These are phyloP conservation scores for Cervus canadensis DNA, from an alignment of 2,113 vertebrate genomes.

Conservation along the genomic window DNA sequence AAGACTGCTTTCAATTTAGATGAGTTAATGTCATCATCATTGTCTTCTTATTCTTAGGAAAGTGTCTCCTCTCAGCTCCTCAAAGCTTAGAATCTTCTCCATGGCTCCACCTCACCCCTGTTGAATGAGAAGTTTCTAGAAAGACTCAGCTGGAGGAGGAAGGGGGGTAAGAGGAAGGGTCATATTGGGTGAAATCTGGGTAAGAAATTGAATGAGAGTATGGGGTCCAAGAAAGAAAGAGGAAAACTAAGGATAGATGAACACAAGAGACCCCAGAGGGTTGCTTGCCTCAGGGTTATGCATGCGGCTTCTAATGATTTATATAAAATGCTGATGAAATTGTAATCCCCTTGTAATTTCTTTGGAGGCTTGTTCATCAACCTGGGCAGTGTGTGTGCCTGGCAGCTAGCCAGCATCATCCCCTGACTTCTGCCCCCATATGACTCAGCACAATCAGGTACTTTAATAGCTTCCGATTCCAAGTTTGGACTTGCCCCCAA, in stretches of 20 bases:
- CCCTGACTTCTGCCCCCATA: slow-evolving; percentile 18
- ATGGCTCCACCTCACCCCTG: background rate
- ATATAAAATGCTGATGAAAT: slow-evolving; percentile 53
- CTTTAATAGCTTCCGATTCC: slow-evolving; percentile 55
- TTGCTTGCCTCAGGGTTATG: background rate
- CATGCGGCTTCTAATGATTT: slow-evolving; percentile 24
- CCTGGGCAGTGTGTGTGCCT: slow-evolving; percentile 32
- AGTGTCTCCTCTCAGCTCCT: background rate
- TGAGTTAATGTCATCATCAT: background rate
- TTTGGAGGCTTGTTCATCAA: slow-evolving; percentile 46
- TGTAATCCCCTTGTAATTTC: slow-evolving; percentile 42
- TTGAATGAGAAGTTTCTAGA: background rate
- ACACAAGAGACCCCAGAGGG: background rate
- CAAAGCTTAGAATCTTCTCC: background rate
- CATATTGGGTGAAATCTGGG: background rate
- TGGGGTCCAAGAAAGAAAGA: background rate
- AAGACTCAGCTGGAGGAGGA: background rate
- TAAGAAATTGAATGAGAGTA: background rate
- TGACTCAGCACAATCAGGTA: slow-evolving; percentile 67
- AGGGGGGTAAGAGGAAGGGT: background rate
- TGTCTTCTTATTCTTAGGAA: background rate
- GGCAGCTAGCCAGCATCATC: slow-evolving; percentile 47
- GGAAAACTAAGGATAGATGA: background rate
- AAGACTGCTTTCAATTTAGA: background rate
- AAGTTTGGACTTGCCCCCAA: slow-evolving; percentile 59